phyloP scores from a whole-genome alignment of 2,888 invertebrate species.

The Scaptomyza parva region DNA sequence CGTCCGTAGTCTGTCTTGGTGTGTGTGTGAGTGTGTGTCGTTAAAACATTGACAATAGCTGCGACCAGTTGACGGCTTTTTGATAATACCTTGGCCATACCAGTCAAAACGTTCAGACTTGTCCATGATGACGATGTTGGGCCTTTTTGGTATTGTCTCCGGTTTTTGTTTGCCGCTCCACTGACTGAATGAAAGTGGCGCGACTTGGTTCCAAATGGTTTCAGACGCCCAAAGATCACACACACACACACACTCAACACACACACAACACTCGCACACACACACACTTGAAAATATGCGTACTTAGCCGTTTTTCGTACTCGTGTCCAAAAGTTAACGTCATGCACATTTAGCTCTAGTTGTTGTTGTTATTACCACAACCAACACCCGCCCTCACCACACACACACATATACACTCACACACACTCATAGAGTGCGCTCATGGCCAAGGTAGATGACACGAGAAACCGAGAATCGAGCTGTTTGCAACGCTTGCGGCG shows the following conservation, averaged over 20 bases:
- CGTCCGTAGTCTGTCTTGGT: constrained; percentile 7
- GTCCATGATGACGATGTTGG: constrained; percentile 41
- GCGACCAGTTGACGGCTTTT: constrained; percentile 63
- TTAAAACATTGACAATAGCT: constrained; percentile 67
- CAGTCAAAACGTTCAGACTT: constrained; percentile 37
- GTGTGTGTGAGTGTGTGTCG: constrained; percentile 35
- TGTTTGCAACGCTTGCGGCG: constrained; percentile 73
- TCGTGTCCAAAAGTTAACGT: constrained; percentile 78
- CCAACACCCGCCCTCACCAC: constrained; percentile 2
- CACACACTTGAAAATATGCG: background rate
- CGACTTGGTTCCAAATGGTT: constrained; percentile 55
- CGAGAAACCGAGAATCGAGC: constrained; percentile 52
- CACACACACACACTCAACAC: constrained; percentile 43
- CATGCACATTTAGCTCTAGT: constrained; percentile 72
- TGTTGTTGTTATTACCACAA: constrained; percentile 24
- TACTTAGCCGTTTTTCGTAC: constrained; percentile 34
- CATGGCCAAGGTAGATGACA: constrained; percentile 61
- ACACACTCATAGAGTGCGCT: constrained; percentile 12
- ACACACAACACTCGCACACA: constrained; percentile 2
- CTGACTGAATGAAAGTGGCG: constrained; percentile 73
- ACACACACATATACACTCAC: background rate
- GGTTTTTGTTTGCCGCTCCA: constrained; percentile 76
- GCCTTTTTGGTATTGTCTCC: constrained; percentile 27
- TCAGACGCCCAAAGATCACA: constrained; percentile 59
- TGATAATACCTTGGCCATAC: constrained; percentile 65